These are phyloP conservation scores for Melanaphis sacchari DNA, from an alignment of 1,140 invertebrate species.

Conservation along the genomic window DNA sequence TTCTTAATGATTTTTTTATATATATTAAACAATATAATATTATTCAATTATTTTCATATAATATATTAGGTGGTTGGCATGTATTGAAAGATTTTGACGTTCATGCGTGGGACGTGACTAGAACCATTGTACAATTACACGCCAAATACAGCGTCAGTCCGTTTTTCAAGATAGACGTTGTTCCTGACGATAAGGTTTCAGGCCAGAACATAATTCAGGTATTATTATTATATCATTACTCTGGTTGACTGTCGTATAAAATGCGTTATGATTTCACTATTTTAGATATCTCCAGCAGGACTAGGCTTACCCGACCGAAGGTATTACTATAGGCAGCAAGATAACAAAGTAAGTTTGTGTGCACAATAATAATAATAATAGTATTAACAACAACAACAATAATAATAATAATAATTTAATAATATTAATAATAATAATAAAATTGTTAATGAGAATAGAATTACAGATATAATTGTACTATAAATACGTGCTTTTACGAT, in stretches of 20 bases:
- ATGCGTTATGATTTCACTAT: not conserved
- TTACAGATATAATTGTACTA: not conserved
- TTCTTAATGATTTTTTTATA: not conserved
- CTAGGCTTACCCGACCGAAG: conserved; percentile 67
- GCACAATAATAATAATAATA: conserved; percentile 55
- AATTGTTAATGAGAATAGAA: not conserved
- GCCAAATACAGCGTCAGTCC: conserved; percentile 65
- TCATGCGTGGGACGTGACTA: conserved; percentile 65
- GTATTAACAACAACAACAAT: not conserved
- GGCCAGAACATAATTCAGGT: conserved; percentile 66
- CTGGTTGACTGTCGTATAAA: not conserved
- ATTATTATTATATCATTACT: conserved; percentile 47
- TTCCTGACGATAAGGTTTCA: conserved; percentile 65
- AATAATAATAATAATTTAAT: not conserved
- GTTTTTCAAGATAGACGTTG: conserved; percentile 67
- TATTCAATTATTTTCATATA: not conserved
- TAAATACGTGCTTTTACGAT: not conserved
- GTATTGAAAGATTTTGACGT: conserved; percentile 65
- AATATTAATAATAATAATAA: not conserved
- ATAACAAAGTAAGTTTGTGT: conserved; percentile 62
- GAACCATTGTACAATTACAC: conserved; percentile 64
- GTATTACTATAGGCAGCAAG: conserved; percentile 66
- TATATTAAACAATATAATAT: not conserved
- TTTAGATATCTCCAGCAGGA: conserved; percentile 64
- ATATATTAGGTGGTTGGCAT: conserved; percentile 67